These are phyloP conservation scores for Onychostruthus taczanowskii DNA, from an alignment of 2,113 vertebrate genomes.

Conservation along the genomic window DNA sequence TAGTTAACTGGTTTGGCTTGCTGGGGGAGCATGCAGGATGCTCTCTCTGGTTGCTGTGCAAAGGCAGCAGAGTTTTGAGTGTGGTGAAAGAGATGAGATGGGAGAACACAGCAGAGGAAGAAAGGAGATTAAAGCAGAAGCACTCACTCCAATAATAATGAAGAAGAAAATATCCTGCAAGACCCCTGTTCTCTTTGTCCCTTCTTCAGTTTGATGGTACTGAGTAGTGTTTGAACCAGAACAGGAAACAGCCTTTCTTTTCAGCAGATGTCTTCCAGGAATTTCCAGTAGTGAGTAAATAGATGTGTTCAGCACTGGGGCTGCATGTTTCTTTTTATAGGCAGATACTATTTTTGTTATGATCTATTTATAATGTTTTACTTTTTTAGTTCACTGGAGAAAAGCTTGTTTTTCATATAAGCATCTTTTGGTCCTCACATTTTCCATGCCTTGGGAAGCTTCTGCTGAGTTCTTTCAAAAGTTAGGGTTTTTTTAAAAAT, in stretches of 20 bases:
- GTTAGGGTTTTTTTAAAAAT: fast-evolving
- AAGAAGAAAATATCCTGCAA: background rate
- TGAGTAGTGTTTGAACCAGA: background rate
- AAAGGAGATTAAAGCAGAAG: background rate
- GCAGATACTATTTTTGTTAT: slow-evolving; percentile 27
- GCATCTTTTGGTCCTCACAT: background rate
- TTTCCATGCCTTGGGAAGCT: background rate
- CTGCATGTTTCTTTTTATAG: slow-evolving; percentile 34
- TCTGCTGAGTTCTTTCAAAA: background rate
- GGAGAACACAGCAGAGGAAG: background rate
- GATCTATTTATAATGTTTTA: slow-evolving; percentile 15
- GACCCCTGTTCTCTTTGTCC: background rate
- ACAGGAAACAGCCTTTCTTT: background rate
- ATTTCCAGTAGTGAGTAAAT: slow-evolving; percentile 6
- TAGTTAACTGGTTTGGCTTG: background rate
- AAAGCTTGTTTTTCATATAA: background rate
- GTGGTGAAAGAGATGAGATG: background rate
- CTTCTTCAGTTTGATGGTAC: background rate
- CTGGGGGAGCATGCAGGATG: fast-evolving
- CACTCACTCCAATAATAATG: background rate
- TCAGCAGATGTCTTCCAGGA: background rate
- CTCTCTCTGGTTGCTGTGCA: background rate
- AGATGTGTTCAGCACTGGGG: background rate
- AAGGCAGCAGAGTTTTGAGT: background rate
- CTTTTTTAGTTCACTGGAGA: background rate